Evolutionary conservation across 2,888 invertebrate genomes (phyloP).

Genomic region (Molanna angustata): DNA sequence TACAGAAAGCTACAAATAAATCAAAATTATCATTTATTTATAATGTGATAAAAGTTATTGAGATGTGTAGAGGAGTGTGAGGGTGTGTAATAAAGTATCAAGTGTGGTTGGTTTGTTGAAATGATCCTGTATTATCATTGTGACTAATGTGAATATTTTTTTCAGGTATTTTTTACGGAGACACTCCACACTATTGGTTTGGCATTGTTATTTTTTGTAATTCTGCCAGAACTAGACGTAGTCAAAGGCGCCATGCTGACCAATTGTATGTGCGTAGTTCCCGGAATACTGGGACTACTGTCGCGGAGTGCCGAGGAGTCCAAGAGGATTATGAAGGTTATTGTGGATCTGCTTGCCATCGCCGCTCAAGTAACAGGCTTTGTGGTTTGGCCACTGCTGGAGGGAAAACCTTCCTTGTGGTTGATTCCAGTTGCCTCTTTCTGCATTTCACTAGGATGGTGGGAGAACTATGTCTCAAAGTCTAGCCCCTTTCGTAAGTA

Average conservation of each 20-base stretch:
- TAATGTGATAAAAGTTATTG: too few relatives aligned
- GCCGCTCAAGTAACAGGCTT: slow-evolving; percentile 88
- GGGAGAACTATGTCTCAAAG: slow-evolving; percentile 94
- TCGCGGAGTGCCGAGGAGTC: slow-evolving; percentile 82
- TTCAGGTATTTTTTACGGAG: slow-evolving; percentile 79
- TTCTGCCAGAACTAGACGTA: slow-evolving; percentile 90
- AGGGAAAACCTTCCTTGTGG: slow-evolving; percentile 75
- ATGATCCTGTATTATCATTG: too few relatives aligned
- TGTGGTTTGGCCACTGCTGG: slow-evolving; percentile 86
- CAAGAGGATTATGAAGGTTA: slow-evolving; percentile 71
- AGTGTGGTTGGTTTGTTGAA: too few relatives aligned
- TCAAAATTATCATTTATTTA: too few relatives aligned
- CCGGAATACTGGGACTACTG: slow-evolving; percentile 72
- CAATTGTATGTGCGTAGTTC: slow-evolving; percentile 91
- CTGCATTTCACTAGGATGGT: slow-evolving; percentile 91
- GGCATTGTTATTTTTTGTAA: slow-evolving; percentile 80
- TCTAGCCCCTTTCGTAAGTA: slow-evolving; percentile 75
- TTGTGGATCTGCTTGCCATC: slow-evolving; percentile 82
- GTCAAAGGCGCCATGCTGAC: slow-evolving; percentile 95
- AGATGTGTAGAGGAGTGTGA: too few relatives aligned
- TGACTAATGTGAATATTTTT: slow-evolving; percentile 8
- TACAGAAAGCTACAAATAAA: too few relatives aligned
- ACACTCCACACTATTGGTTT: slow-evolving; percentile 85
- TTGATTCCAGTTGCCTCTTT: slow-evolving; percentile 82
- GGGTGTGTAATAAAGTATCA: too few relatives aligned